phyloP scores from a whole-genome alignment of 2,797 vertebrate genomes.

The Discoglossus pictus region DNA sequence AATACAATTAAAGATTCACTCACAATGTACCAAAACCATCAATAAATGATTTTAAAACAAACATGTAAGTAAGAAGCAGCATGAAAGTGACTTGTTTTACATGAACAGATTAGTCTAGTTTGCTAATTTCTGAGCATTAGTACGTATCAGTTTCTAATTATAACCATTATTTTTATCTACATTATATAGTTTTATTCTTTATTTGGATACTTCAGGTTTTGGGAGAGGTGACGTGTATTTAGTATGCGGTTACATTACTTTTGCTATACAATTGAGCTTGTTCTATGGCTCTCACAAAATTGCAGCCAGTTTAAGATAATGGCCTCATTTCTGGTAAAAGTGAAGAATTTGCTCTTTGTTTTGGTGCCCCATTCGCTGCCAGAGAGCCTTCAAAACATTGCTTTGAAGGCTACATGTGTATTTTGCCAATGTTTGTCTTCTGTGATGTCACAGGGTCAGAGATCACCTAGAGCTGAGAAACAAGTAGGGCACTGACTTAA shows the following conservation, averaged over 20 bases:
- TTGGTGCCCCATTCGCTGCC: background rate
- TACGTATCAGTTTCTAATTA: no score
- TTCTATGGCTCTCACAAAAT: background rate
- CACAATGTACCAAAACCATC: no score
- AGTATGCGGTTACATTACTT: background rate
- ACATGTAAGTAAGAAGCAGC: no score
- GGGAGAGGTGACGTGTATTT: no score
- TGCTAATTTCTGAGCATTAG: no score
- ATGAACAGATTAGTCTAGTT: no score
- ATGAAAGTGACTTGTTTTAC: no score
- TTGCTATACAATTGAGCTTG: background rate
- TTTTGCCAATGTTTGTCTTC: constrained; percentile 14
- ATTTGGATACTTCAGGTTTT: no score
- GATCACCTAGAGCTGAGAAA: constrained; percentile 6
- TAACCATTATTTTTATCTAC: no score
- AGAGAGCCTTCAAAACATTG: background rate
- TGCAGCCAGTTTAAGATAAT: background rate
- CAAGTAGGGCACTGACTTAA: background rate
- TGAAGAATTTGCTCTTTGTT: background rate
- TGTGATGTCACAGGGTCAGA: constrained; percentile 14
- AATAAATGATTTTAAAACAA: no score
- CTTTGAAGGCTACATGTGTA: constrained; percentile 1
- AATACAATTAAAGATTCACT: no score
- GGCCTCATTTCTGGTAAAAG: background rate
- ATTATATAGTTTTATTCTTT: no score